Base-by-base conservation (phyloP, 1,140 invertebrate genomes). In the Drosophila kurseongensis region DNA sequence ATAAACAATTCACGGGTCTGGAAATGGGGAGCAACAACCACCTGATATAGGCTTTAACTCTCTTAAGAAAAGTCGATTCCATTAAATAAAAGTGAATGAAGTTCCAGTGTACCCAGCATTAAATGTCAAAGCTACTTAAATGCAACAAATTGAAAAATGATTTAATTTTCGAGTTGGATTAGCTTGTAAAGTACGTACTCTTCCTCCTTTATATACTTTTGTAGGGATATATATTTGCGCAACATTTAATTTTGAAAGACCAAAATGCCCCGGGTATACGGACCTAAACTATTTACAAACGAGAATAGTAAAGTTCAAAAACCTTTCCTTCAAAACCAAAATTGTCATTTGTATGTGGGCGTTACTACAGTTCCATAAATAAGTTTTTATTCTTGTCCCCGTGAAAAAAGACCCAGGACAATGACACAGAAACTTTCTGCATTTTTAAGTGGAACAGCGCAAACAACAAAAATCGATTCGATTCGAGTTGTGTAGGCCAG, bases 221-320 rank as follows among this genome's bases (percentile, higher is more conserved):
- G 42, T 23, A 57, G 45, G 27, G 45, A 58, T 36, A 78, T 12
- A 45, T 55, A 54, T 73, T 79, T 88, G 40, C 75, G 75, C 60
- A 74, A 89, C 83, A 88, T 88, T 89, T 45, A 74, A 80, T 80
- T 88, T 88, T 65, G 58, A 54, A 38, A 41, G 78, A 79, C 54
- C 23, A 47, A 45, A 61, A 79, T 79, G 48, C 13, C 50, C 50
- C 66, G 38, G 60, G 60, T 48, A 14, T 36, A 61, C 59, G 12
- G 29, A 44, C 65, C 41, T 9, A 13, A 50, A 36, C 18, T 8
- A 35, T 36, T 14, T 3, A n/a, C 5, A 50, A 42, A 35, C 44
- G 6, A 0, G 45, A 42, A 4, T 36, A 42, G 4, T 47, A 47
- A 56, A 58, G 51, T 48, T 48, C 32, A 71, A 29, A 71, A 71